phyloP scores from a whole-genome alignment of 2,888 invertebrate genomes.

The Lathronympha strigana region DNA sequence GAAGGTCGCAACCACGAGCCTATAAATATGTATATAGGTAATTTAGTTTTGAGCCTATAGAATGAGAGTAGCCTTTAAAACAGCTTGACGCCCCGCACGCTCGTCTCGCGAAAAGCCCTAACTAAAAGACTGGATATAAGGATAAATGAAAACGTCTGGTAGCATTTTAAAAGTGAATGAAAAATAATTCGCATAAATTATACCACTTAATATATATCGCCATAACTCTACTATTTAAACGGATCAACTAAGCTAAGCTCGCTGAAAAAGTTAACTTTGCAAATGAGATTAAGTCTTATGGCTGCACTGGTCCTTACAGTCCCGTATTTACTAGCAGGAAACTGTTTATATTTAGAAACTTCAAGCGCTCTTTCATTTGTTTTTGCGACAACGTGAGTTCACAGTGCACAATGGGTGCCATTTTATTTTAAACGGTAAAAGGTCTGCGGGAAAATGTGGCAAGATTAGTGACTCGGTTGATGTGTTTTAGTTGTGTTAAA shows the following conservation, averaged over 20 bases:
- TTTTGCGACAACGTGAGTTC: conserved; percentile 7
- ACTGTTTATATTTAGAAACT: conserved; percentile 25
- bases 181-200: background rate
- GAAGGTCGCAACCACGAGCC: too few species aligned
- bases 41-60: too few species aligned
- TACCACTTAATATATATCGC: conserved; percentile 3
- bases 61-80: too few species aligned
- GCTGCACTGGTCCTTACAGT: conserved; percentile 54
- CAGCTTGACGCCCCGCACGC: too few species aligned
- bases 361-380: conserved; percentile 9
- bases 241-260: conserved; percentile 50
- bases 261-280: conserved; percentile 65
- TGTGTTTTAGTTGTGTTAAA: too few species aligned
- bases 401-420: background rate
- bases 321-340: conserved; percentile 48
- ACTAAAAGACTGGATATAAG: too few species aligned
- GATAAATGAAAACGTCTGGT: too few species aligned
- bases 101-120: too few species aligned
- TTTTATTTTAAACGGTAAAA: conserved; percentile 6
- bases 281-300: conserved; percentile 69
- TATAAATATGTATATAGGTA: too few species aligned
- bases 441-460: background rate
- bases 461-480: background rate
- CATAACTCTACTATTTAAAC: conserved; percentile 10
- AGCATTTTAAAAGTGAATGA: too few species aligned